Percentiles rank a stretch among this genome's conserved stretches.
phyloP scores from a whole-genome alignment of 1,140 invertebrate species.

The Asbolus verrucosus region DNA sequence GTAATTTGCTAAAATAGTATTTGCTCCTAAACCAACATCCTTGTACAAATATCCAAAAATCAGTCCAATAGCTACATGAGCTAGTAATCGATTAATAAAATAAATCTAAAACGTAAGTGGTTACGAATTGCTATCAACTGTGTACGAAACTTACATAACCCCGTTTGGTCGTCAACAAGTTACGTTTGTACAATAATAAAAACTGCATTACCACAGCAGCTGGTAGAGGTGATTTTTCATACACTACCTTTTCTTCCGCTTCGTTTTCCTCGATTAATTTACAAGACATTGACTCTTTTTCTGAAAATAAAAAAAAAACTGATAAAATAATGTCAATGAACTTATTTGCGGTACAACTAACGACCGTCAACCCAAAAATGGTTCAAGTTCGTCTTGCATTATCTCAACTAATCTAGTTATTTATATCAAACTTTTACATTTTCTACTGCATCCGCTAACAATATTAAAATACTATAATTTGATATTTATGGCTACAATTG shows the following conservation, averaged over 20 bases:
- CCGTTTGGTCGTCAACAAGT: conserved; percentile 71
- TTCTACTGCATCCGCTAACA: too few species aligned
- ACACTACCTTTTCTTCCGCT: conserved; percentile 20
- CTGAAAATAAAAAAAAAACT: conserved; percentile 1
- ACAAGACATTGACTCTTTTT: conserved; percentile 28
- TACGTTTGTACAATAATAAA: conserved; percentile 73
- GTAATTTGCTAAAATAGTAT: conserved; percentile 89
- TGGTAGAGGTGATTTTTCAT: conserved; percentile 50
- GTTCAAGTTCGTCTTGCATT: too few species aligned
- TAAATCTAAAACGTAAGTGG: conserved; percentile 69
- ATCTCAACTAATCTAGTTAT: too few species aligned
- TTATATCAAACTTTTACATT: too few species aligned
- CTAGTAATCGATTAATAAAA: conserved; percentile 80
- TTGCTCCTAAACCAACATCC: conserved; percentile 87
- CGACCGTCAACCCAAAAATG: too few species aligned
- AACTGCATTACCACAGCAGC: conserved; percentile 68
- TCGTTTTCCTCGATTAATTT: conserved; percentile 31
- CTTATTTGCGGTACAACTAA: not conserved
- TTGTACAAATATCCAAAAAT: conserved; percentile 91
- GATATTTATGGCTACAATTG: too few species aligned
- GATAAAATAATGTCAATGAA: conserved; percentile 2
- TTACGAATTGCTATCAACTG: not conserved
- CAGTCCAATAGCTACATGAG: conserved; percentile 85
- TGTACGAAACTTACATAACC: conserved; percentile 69
- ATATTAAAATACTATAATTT: too few species aligned